Evolutionary conservation across 2,888 invertebrate species (phyloP), one percentile per base, ranked within the genome.

Genomic region (Anthrax anthrax): DNA sequence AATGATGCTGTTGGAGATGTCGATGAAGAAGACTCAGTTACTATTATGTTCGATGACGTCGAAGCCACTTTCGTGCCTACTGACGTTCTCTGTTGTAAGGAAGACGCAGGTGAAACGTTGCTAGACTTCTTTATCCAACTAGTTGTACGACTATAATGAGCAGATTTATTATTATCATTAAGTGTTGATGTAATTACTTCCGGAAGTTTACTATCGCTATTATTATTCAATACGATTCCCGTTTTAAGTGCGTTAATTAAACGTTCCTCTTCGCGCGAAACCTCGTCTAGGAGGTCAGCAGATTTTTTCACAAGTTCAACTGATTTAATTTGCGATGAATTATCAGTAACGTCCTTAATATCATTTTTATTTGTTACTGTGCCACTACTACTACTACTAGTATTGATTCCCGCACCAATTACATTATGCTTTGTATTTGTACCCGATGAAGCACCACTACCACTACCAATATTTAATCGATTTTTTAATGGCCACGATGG

Each of bases 181-280:
- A 56, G 40, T 39, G 54, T 51, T 29, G 53, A 54, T 39, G 49
- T 52, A 37, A 55, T 54, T 39, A 56, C 55, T 52, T 56, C 55
- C 42, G 56, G 56, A 39, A 54, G 50, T 34, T 44, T 44, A 47
- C 50, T 51, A 46, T 46, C 44, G 23, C 53, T 53, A 47, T 73
- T 73, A 51, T 76, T 76, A 48, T 67, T 71, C 39, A 79, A 71
- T 5, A 80, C 69, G 27, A 73, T 74, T 14, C 85, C 85, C 23
- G 84, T 84, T 58, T 85, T 81, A 50, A 87, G 66, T 12, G 86
- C 86, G 57, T 84, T 79, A 55, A 87, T 77, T 51, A 87, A 71
- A 44, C 83, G 72, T 63, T 85, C 85, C 61, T 87, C 86, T 60
- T 86, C 86, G 27, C 82, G 73, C n/a, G 84, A 84, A 8, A 86